A percentile compares a stretch with the other conserved stretches of the same genome.
Evolutionary conservation across 2,113 vertebrate species (phyloP).

Genomic region (Arizona elegans): DNA sequence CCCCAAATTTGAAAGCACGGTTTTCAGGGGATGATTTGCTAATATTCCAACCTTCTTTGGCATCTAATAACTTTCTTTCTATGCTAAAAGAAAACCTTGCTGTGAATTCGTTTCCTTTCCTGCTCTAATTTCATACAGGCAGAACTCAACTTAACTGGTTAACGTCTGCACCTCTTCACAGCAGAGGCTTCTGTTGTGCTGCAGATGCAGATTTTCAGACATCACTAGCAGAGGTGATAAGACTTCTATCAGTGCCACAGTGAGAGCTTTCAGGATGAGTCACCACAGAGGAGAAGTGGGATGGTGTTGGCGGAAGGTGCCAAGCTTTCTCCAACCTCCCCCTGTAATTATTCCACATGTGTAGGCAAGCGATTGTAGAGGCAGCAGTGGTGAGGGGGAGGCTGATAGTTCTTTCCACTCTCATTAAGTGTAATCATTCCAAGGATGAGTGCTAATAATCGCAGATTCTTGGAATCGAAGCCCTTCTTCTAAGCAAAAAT

Average conservation of each 20-base stretch:
- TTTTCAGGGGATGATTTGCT: conserved; percentile 19
- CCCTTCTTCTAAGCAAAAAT: conserved; percentile 19
- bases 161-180: background rate
- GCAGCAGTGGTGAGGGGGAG: conserved; percentile 46
- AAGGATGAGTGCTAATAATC: conserved; percentile 23
- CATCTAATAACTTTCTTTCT: background rate
- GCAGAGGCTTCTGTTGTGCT: background rate
- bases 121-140: background rate
- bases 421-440: conserved; percentile 50
- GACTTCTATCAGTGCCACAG: conserved; percentile 2
- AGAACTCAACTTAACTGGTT: background rate
- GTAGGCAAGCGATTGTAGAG: conserved; percentile 60
- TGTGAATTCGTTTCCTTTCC: background rate
- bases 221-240: accelerated
- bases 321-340: conserved; percentile 51
- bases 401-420: conserved; percentile 57
- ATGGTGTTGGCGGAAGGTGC: conserved; percentile 53
- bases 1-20: background rate
- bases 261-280: conserved; percentile 44
- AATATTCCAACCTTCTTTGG: background rate
- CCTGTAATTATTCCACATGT: conserved; percentile 61
- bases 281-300: conserved; percentile 46
- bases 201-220: background rate
- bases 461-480: conserved; percentile 18
- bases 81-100: background rate